A percentile compares a stretch with the other conserved stretches of the same genome.
Evolutionary conservation across 2,888 invertebrate species (phyloP).

Genomic region (Agrilus biguttatus): DNA sequence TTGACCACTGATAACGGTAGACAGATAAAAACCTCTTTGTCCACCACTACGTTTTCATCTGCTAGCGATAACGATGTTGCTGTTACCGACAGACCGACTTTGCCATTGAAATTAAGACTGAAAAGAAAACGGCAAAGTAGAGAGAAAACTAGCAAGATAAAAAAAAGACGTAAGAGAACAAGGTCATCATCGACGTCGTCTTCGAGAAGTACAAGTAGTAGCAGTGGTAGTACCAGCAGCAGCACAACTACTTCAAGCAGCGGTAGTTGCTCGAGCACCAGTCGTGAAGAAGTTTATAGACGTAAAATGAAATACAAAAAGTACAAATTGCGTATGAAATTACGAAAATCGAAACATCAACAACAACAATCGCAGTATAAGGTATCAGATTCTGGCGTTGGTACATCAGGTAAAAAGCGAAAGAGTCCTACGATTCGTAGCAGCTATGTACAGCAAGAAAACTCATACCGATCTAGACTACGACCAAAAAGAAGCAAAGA

Average conservation of each 20-base stretch:
- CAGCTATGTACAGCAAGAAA: too few relatives aligned
- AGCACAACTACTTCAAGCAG: constrained; percentile 2
- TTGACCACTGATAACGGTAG: constrained; percentile 1
- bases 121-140: constrained; percentile 17
- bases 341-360: constrained; percentile 1
- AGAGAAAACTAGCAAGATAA: constrained; percentile 11
- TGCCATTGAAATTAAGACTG: constrained; percentile 18
- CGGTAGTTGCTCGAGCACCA: constrained; percentile 1
- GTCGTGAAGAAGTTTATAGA: neutral
- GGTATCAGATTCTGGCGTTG: too few relatives aligned
- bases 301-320: constrained; percentile 4
- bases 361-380: neutral
- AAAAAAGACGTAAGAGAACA: constrained; percentile 2
- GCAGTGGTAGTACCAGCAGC: constrained; percentile 1
- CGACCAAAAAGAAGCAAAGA: too few relatives aligned
- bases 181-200: constrained; percentile 1
- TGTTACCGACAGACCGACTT: constrained; percentile 9
- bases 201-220: constrained; percentile 3
- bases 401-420: too few relatives aligned
- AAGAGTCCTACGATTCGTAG: too few relatives aligned
- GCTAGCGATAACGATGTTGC: constrained; percentile 5
- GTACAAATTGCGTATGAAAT: constrained; percentile 3
- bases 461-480: too few relatives aligned
- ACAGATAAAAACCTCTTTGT: too few relatives aligned
- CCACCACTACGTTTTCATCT: constrained; percentile 2